Base-by-base conservation (phyloP, 1,140 invertebrate species). In the Drosophila repletoides region DNA sequence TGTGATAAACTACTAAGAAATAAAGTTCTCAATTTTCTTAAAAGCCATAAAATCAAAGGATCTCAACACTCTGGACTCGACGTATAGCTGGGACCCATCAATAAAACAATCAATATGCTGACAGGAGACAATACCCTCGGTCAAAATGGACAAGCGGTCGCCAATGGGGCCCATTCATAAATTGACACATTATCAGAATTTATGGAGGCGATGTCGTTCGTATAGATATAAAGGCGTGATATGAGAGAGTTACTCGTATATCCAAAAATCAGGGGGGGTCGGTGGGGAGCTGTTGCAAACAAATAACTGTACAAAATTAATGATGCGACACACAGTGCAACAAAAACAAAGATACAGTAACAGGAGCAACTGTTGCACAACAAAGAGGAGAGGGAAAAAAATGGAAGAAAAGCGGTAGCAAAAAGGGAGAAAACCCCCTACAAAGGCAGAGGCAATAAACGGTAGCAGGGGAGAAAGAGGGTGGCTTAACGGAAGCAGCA, bases 181-280 rank as follows among this genome's bases (percentile, higher is more conserved):
- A 84, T 84, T 84, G 80, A 84, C 80, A 84, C 79, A 84, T 84
- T 84, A 84, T 84, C 79, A 73, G 86, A 84, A 86, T 86, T 86
- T 86, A 84, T 84, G 70, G 60, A 22, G 45, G 28, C 73, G 33
- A n/a, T 31, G 45, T 21, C 48, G 58, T 33, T n/a, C n/a, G n/a
- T n/a, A n/a, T n/a, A 53, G 59, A 74, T 65, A 70, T 65, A 75
- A 77, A 71, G 77, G 74, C 79, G 80, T 72, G 80, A 84, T 70
- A 71, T 73, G 80, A 68, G 76, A 28, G n/a, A n/a, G n/a, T n/a
- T n/a, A n/a, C n/a, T n/a, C n/a, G n/a, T 38, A 59, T 56, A 53
- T 31, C 22, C 21, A 10, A 6, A 5, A 58, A 17, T 26, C 12
- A 34, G 12, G 17, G 34, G 43, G 56, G 12, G 6, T 22, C 5